Evolutionary conservation across 1,140 invertebrate species (phyloP).

Genomic region (Arctopsyche grandis): DNA sequence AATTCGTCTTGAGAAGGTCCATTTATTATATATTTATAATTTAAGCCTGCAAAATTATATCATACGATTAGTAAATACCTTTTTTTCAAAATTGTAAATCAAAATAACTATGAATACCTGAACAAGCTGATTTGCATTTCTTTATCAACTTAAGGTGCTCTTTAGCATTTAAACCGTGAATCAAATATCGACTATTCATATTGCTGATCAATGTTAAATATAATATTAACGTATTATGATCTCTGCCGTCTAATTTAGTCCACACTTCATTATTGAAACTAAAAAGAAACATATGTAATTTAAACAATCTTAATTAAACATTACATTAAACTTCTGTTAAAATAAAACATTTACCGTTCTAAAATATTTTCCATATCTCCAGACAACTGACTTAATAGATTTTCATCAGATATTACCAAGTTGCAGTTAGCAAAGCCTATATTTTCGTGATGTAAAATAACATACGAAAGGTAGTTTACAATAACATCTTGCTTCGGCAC

Average conservation of each 20-base stretch:
- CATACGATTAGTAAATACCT: neutral
- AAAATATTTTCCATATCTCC: neutral
- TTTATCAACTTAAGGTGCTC: constrained; percentile 52
- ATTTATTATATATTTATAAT: constrained; percentile 50
- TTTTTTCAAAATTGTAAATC: neutral
- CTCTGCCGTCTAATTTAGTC: constrained; percentile 40
- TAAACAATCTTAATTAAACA: constrained; percentile 29
- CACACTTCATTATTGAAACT: constrained; percentile 46
- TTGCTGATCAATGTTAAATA: constrained; percentile 47
- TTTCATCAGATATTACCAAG: constrained; percentile 30
- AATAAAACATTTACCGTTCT: constrained; percentile 38
- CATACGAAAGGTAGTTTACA: constrained; percentile 42
- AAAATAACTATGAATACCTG: constrained; percentile 39
- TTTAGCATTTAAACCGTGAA: constrained; percentile 46
- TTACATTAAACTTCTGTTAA: neutral
- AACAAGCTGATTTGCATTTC: constrained; percentile 51
- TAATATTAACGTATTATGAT: constrained; percentile 49
- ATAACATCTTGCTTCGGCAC: constrained; percentile 44
- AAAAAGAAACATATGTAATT: constrained; percentile 36
- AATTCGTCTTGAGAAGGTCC: constrained; percentile 35
- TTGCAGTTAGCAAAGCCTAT: constrained; percentile 35
- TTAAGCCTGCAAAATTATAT: constrained; percentile 40
- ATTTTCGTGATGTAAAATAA: constrained; percentile 40
- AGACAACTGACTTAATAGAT: constrained; percentile 4
- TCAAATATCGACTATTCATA: constrained; percentile 39